phyloP scores from a whole-genome alignment of 2,113 vertebrate genomes.

The Oplegnathus fasciatus region DNA sequence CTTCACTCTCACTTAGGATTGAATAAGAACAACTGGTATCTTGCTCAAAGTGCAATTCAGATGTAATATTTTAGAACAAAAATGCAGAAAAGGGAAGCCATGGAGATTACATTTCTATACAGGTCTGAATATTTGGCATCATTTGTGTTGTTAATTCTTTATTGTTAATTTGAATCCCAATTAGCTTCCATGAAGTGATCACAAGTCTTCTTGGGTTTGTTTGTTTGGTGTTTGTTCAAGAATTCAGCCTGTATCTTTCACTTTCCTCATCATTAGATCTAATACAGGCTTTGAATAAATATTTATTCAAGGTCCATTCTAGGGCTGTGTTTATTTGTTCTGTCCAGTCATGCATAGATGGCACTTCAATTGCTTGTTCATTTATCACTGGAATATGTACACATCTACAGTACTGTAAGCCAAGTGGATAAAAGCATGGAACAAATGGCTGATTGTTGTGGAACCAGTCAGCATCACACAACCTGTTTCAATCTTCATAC shows the following conservation, averaged over 20 bases:
- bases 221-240: neutral
- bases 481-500: neutral
- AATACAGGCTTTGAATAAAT: conserved; percentile 22
- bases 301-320: conserved; percentile 14
- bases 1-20: neutral
- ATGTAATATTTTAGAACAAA: neutral
- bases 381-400: neutral
- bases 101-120: neutral
- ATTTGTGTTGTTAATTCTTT: neutral
- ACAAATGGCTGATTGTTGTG: neutral
- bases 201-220: neutral
- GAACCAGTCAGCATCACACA: neutral
- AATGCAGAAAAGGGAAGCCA: neutral
- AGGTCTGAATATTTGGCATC: neutral
- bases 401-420: neutral
- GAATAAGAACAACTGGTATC: neutral
- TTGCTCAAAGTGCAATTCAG: neutral
- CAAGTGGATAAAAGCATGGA: neutral
- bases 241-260: neutral
- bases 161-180: neutral
- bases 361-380: neutral
- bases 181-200: neutral
- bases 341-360: neutral
- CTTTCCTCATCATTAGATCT: neutral
- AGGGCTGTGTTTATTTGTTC: neutral